Evolutionary conservation across 2,888 invertebrate species (phyloP).

Genomic region (Aricia artaxerxes): DNA sequence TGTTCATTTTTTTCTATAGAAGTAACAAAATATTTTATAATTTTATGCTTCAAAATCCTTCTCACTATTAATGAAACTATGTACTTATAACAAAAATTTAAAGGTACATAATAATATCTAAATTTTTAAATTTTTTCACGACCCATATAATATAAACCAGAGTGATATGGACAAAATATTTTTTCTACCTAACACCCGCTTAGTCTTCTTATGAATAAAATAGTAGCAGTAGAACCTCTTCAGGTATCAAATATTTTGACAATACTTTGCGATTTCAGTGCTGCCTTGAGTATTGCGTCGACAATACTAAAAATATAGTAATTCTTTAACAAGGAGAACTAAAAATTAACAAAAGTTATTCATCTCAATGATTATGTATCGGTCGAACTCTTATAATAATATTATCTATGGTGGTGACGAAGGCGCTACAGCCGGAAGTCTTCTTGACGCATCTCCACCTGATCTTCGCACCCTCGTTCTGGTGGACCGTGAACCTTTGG

Average conservation of each 20-base stretch:
- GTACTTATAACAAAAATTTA: not conserved
- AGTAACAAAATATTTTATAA: not conserved
- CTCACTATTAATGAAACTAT: not conserved
- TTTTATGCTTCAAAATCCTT: not conserved
- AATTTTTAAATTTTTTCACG: not conserved
- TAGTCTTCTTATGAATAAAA: slow-evolving; percentile 1
- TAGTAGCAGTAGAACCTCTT: not conserved
- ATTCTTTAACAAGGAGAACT: not conserved
- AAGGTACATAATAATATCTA: not conserved
- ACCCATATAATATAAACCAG: not conserved
- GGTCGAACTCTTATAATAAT: slow-evolving; percentile 48
- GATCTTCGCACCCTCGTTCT: slow-evolving; percentile 61
- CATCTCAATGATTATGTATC: slow-evolving; percentile 51
- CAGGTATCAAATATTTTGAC: not conserved
- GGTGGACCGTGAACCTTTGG: slow-evolving; percentile 61
- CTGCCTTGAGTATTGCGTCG: not conserved
- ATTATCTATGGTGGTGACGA: slow-evolving; percentile 57
- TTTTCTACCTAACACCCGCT: slow-evolving; percentile 13
- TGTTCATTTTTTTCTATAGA: not conserved
- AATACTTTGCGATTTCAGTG: not conserved
- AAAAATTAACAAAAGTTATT: not conserved
- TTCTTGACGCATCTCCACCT: slow-evolving; percentile 61
- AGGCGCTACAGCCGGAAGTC: slow-evolving; percentile 54
- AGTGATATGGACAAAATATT: not conserved
- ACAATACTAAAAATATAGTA: not conserved